Evolutionary conservation across 2,113 vertebrate genomes (phyloP).

Genomic region (Malurus cyaneus): DNA sequence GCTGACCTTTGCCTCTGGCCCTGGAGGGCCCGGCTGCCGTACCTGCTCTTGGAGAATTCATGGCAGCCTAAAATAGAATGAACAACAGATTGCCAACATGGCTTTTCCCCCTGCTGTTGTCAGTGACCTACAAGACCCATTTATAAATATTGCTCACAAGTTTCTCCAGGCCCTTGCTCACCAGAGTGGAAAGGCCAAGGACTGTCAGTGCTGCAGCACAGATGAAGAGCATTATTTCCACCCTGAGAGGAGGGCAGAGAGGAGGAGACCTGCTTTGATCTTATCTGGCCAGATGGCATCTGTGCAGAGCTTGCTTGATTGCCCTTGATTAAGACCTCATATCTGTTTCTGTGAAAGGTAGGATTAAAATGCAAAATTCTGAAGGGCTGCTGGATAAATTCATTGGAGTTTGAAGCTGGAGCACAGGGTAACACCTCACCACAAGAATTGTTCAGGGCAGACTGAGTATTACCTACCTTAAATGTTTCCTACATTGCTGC

Average conservation of each 20-base stretch:
- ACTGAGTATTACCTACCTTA: not conserved
- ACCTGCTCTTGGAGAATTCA: not conserved
- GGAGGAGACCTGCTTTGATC: not conserved
- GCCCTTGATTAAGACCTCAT: not conserved
- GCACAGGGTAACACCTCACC: not conserved
- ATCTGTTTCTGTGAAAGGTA: not conserved
- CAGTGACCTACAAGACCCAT: not conserved
- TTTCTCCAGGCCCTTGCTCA: slow-evolving; percentile 27
- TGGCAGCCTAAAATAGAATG: not conserved
- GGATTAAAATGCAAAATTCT: not conserved
- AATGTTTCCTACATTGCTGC: not conserved
- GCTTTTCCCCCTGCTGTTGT: not conserved
- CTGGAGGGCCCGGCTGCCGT: not conserved
- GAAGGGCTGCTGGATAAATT: not conserved
- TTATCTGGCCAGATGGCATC: not conserved
- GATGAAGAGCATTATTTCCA: slow-evolving; percentile 24
- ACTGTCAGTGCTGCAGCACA: not conserved
- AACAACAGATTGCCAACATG: not conserved
- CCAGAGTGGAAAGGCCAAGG: slow-evolving; percentile 22
- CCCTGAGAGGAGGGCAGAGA: not conserved
- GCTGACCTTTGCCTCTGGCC: not conserved
- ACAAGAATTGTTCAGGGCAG: not conserved
- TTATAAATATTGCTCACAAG: slow-evolving; percentile 8
- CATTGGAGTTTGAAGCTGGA: not conserved
- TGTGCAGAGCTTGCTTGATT: not conserved